Evolutionary conservation across 2,797 vertebrate genomes (phyloP).

Genomic region (Danio tinwini): DNA sequence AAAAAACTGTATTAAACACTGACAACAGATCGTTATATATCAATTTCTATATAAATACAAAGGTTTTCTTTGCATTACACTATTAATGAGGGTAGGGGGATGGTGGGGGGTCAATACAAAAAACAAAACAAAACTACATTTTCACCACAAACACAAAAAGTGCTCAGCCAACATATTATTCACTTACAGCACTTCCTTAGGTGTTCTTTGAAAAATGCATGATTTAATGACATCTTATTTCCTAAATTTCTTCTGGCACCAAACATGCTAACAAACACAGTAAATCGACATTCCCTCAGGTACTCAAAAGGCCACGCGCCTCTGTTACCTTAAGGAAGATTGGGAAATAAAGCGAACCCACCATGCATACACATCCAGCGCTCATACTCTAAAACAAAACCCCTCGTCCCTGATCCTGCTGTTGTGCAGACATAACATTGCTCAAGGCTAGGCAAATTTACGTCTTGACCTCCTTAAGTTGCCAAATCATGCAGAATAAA

Average conservation of each 20-base stretch:
- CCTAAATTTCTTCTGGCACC: conserved; percentile 80
- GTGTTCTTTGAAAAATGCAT: conserved; percentile 79
- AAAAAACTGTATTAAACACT: no score
- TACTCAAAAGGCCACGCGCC: conserved; percentile 65
- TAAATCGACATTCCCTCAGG: conserved; percentile 69
- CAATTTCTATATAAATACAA: no score
- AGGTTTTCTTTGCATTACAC: neutral
- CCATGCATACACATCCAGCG: conserved; percentile 65
- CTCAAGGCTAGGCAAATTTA: conserved; percentile 73
- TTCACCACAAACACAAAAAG: conserved; percentile 67
- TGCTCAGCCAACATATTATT: conserved; percentile 63
- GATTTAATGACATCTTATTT: conserved; percentile 83
- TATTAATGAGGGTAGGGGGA: no score
- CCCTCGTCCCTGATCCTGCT: conserved; percentile 30
- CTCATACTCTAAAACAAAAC: conserved; percentile 14
- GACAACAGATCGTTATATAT: no score
- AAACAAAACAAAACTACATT: neutral
- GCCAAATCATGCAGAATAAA: conserved; percentile 75
- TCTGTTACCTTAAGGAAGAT: conserved; percentile 77
- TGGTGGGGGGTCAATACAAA: no score
- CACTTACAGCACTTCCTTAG: conserved; percentile 67
- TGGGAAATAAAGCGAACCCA: conserved; percentile 65
- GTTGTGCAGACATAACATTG: conserved; percentile 68
- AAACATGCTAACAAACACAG: conserved; percentile 76
- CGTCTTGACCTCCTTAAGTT: conserved; percentile 68